Evolutionary conservation across 2,797 vertebrate species (phyloP).

Genomic region (Heliangelus exortis): DNA sequence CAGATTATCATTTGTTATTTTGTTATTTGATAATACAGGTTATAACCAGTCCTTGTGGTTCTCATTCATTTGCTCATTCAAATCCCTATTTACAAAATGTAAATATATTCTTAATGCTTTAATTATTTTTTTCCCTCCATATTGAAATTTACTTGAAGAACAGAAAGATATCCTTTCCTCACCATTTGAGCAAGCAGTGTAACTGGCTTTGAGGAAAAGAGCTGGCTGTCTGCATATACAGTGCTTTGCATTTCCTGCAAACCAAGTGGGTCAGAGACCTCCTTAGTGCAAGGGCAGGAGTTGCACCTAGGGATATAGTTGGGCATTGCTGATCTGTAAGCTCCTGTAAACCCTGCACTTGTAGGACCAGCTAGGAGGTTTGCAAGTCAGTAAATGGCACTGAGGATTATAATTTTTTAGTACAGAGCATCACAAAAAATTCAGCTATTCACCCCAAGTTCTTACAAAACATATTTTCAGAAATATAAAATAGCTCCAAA

Average conservation of each 20-base stretch:
- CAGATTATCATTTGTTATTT: background rate
- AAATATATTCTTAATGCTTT: background rate
- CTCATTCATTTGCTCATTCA: background rate
- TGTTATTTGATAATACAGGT: background rate
- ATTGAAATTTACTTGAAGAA: background rate
- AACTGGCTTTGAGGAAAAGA: background rate
- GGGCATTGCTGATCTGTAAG: background rate
- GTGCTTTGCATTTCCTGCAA: background rate
- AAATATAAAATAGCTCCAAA: background rate
- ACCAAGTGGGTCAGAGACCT: background rate
- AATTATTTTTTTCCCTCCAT: background rate
- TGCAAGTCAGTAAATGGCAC: background rate
- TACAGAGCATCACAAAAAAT: background rate
- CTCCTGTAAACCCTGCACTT: background rate
- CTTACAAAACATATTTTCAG: background rate
- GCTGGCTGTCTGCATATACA: fast-evolving
- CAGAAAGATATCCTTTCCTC: background rate
- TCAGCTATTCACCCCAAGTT: background rate
- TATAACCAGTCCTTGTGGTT: background rate
- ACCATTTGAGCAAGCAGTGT: background rate
- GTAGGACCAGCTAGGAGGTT: background rate
- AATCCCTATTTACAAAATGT: background rate
- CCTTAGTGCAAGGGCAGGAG: background rate
- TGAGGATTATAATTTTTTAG: background rate
- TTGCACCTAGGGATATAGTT: background rate